Evolutionary conservation across 2,888 invertebrate genomes (phyloP), one percentile per base, ranked within the genome.

Genomic region (Pilophorus perplexus): DNA sequence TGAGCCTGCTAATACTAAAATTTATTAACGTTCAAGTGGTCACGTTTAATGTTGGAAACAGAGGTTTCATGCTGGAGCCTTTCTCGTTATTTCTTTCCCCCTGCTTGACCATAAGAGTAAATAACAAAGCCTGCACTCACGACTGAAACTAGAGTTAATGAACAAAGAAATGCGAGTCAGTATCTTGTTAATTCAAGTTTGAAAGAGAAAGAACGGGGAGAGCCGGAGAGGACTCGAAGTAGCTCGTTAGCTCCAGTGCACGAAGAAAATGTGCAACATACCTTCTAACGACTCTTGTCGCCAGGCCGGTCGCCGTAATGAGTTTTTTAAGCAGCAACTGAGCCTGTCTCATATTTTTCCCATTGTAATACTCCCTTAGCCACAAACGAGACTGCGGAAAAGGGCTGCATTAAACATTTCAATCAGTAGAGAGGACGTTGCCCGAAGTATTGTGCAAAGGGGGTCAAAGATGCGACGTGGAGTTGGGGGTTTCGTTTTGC

Each of bases 201-300:
- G 33, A 52, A 52, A 52, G 28, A 33, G 52, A 52, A n/a, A n/a
- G n/a, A n/a, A n/a, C n/a, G 6, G 16, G 55, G 38, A 37, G 55
- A 46, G 25, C 25, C 46, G 12, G 46, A 46, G 55, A 38, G 37
- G 37, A 38, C 38, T n/a, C n/a, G n/a, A n/a, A 55, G 55, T 55
- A 20, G 55, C 55, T 55, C 55, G 55, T 55, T 55, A 55, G 55
- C 18, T 46, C 12, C 10, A 33, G 55, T 12, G 37, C 37, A 20
- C n/a, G 37, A 8, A 18, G 37, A 55, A 55, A 55, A 55, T 55
- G 55, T 55, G 54, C 54, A 55, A 55, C 55, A 55, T 55, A 55
- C 46, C 46, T 46, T 25, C 55, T 55, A 55, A 55, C 55, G 55
- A 55, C 33, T 38, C 55, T 55, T 55, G 55, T 54, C 54, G 33